A percentile compares a stretch with the other conserved stretches of the same genome.
Evolutionary conservation across 2,797 vertebrate species (phyloP).

Genomic region (Thalassophryne amazonica): DNA sequence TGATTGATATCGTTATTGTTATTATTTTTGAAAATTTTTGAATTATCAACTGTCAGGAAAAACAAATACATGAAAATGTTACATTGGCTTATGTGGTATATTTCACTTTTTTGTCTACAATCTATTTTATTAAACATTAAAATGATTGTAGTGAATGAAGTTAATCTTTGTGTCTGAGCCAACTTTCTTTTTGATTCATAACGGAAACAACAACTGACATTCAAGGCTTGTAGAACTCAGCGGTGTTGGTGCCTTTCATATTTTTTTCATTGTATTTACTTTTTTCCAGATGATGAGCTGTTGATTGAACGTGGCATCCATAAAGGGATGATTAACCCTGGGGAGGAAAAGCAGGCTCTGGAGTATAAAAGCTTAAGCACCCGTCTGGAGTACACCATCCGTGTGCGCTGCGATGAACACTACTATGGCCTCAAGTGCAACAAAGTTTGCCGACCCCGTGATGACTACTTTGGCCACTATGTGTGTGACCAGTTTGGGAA

Average conservation of each 20-base stretch:
- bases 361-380: constrained; percentile 77
- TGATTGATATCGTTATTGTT: too few species aligned
- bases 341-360: constrained; percentile 84
- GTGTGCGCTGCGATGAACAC: constrained; percentile 88
- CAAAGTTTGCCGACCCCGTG: constrained; percentile 88
- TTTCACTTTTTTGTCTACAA: too few species aligned
- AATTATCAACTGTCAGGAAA: too few species aligned
- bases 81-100: too few species aligned
- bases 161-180: too few species aligned
- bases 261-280: not conserved
- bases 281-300: constrained; percentile 77
- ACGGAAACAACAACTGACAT: too few species aligned
- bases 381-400: constrained; percentile 84
- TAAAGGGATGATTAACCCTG: constrained; percentile 89
- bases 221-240: too few species aligned
- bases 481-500: constrained; percentile 89
- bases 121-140: too few species aligned
- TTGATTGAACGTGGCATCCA: constrained; percentile 87
- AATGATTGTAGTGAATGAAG: too few species aligned
- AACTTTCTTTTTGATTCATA: too few species aligned
- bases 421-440: constrained; percentile 93
- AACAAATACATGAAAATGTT: too few species aligned
- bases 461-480: constrained; percentile 94
- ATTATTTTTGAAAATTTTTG: too few species aligned
- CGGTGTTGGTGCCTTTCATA: not conserved